Evolutionary conservation across 1,140 invertebrate genomes (phyloP), one percentile per base, ranked within the genome.

Genomic region (Atta texana): DNA sequence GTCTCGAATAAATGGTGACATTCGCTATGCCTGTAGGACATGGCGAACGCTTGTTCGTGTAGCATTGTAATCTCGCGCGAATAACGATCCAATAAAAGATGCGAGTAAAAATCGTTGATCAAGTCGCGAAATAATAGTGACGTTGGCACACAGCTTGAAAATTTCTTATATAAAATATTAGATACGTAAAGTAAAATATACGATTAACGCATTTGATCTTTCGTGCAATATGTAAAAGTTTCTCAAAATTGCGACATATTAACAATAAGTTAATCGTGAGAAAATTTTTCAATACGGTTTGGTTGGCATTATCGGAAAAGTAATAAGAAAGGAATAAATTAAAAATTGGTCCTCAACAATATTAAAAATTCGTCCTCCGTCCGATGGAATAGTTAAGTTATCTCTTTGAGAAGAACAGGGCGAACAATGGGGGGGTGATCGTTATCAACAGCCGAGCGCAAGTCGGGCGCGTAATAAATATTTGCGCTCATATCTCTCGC

Each of bases 41-140:
- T 85, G 84, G 44, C 51, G 77, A 82, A 75, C 66, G 75, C 74
- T 75, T 63, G 72, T 81, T 63, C 72, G 66, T 49, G 82, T 24
- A 44, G 71, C 75, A 89, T 88, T 90, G 90, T 91, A 87, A 91
- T 91, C 88, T 86, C 68, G 85, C 44, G 51, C 87, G 86, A 89
- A 68, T 91, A 91, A 91, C 91, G 89, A 91, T 91, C 85, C 89
- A 90, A 92, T 92, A 91, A 92, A 92, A 88, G 90, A 82, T 85
- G 77, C 2, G 77, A 71, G 63, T 74, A 64, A 71, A 86, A 92
- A 86, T 92, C 86, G 89, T 91, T 75, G 89, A 49, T 14, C 66
- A 31, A 64, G 53, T 61, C 57, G 61, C 55, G 80, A 61, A 89
- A 89, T 91, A 88, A 91, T 86, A 84, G 28, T 63, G 77, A 76